A percentile compares a stretch with the other conserved stretches of the same genome.
Evolutionary conservation across 2,888 invertebrate genomes (phyloP).

Genomic region (Plebejus argus): DNA sequence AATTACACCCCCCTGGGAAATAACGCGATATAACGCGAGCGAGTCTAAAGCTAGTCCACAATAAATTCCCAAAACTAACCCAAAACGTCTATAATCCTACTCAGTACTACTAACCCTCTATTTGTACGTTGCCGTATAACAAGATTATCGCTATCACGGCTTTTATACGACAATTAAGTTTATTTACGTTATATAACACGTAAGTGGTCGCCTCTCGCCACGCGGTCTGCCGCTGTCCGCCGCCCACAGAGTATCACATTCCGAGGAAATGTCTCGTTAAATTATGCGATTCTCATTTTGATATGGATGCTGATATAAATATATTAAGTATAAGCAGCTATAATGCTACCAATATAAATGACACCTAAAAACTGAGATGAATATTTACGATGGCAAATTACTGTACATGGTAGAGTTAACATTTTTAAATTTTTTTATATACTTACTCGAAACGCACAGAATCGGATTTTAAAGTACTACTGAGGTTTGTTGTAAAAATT

Average conservation of each 20-base stretch:
- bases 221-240: neutral
- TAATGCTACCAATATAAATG: too few species aligned
- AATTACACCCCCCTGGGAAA: too few species aligned
- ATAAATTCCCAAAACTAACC: neutral
- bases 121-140: neutral
- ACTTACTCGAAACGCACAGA: too few species aligned
- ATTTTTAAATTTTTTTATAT: too few species aligned
- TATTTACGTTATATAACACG: neutral
- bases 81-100: neutral
- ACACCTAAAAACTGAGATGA: too few species aligned
- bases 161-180: neutral
- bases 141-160: neutral
- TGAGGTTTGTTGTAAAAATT: too few species aligned
- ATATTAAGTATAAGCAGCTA: too few species aligned
- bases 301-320: neutral
- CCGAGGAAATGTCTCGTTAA: neutral
- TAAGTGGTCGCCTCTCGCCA: neutral
- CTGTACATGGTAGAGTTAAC: too few species aligned
- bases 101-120: neutral
- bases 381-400: too few species aligned
- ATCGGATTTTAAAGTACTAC: too few species aligned
- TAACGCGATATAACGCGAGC: too few species aligned
- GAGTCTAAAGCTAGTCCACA: neutral
- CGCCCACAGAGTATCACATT: neutral
- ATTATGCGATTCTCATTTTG: neutral